Base-by-base conservation (phyloP, 2,797 vertebrate species). In the Sebastolobus alascanus region DNA sequence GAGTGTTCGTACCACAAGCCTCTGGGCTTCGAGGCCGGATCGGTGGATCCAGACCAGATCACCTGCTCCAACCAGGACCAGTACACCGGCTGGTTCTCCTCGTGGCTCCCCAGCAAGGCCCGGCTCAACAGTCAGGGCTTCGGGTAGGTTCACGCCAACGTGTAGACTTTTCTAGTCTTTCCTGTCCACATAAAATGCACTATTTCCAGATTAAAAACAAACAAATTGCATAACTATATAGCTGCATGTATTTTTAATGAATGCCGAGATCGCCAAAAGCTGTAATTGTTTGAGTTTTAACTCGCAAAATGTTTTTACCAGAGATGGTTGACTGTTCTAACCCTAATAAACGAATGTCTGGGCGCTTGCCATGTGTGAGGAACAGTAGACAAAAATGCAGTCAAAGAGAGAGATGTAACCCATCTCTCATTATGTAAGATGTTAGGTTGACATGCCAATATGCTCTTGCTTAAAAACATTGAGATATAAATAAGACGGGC, bases 1-100 rank as follows among this genome's bases (percentile, higher is more conserved):
- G 99, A 99, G 90, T 99, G 98, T 89, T 97, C 97, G 0, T 99
- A 98, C 89, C 98, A 99, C 92, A 97, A 92, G 79, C 97, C 98
- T 6, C 87, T 99, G 80, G 99, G 99, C 64, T 99, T 99, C 0
- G 99, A 99, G 86, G 98, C 97, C 0, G 98, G 98, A 10, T 95
- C 97, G 0, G 95, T 99, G 73, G 96, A 84, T 65, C 76, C 96
- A 1, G 98, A 99, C n/a, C 99, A 99, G 95, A 96, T 99, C 92
- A 97, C 94, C 90, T 99, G 97, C 89, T 97, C 98, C 88, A 99
- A 97, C 85, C 94, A 97, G 13, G 98, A 99, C 58, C 97, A 99
- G 93, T 99, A 99, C 81, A 96, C 95, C 0, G 98, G 98, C 83
- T 99, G 99, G 99, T 99, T 99, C 90, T 97, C 98, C 79, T 99